phyloP scores from a whole-genome alignment of 2,888 invertebrate species.

The Mythimna ferrago region DNA sequence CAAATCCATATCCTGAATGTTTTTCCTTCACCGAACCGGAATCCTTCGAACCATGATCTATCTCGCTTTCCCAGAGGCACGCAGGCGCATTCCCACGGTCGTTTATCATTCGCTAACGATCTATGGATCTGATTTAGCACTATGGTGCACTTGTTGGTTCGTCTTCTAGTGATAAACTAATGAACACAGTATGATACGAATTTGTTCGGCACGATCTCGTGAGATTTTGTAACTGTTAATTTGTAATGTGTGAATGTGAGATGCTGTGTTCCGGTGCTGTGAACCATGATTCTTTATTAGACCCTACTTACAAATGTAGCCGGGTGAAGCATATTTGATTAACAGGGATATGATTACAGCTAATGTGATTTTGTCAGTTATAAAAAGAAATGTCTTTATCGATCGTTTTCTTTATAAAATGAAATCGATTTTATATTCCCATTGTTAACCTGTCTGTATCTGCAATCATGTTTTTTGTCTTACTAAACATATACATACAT shows the following conservation, averaged over 20 bases:
- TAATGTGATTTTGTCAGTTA: not conserved
- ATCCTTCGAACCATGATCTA: slow-evolving; percentile 50
- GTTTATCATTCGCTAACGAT: slow-evolving; percentile 73
- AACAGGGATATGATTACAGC: not conserved
- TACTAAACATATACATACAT: too few relatives aligned
- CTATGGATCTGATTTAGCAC: slow-evolving; percentile 72
- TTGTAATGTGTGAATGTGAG: slow-evolving; percentile 12
- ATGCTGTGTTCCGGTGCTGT: slow-evolving; percentile 4
- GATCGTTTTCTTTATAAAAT: too few relatives aligned
- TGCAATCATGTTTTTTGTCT: too few relatives aligned
- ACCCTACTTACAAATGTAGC: too few relatives aligned
- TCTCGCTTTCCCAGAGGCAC: slow-evolving; percentile 64
- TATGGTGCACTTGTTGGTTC: slow-evolving; percentile 65
- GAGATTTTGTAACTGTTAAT: slow-evolving; percentile 48
- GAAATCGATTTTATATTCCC: too few relatives aligned
- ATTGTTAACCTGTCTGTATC: too few relatives aligned
- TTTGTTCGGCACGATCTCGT: slow-evolving; percentile 42
- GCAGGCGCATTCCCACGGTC: slow-evolving; percentile 72
- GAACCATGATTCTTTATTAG: not conserved
- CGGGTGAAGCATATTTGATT: not conserved
- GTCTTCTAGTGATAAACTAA: slow-evolving; percentile 60
- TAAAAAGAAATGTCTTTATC: too few relatives aligned
- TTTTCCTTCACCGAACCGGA: slow-evolving; percentile 60
- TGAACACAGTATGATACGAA: slow-evolving; percentile 57
- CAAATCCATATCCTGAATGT: slow-evolving; percentile 39